Conservation (phyloP, 2,888 invertebrate genomes). For the Pyrrhia umbra region DNA sequence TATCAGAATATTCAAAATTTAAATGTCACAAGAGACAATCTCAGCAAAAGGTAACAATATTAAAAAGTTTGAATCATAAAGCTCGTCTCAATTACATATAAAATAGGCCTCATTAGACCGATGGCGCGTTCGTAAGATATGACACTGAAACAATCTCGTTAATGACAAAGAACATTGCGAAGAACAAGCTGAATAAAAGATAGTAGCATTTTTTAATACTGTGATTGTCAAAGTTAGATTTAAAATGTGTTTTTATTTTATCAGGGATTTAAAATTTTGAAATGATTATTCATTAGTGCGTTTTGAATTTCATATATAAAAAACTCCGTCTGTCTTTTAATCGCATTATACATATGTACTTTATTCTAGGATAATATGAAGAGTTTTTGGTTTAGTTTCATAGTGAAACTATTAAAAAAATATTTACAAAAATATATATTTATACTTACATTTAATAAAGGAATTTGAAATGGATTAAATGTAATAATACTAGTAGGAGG, state of each 20-base stretch:
- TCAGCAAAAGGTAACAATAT: neutral
- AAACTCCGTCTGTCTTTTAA: too few relatives aligned
- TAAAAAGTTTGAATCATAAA: slow-evolving; percentile 10
- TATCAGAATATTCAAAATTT: neutral
- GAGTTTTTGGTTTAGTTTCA: too few relatives aligned
- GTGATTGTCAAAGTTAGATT: slow-evolving; percentile 29
- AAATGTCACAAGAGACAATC: neutral
- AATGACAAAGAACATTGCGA: slow-evolving; percentile 28
- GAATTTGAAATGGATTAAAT: slow-evolving; percentile 93
- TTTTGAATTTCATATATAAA: neutral
- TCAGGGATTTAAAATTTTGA: too few relatives aligned
- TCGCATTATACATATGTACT: too few relatives aligned
- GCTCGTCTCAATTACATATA: slow-evolving; percentile 9
- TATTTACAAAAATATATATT: too few relatives aligned
- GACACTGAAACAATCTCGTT: slow-evolving; percentile 36
- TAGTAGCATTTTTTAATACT: slow-evolving; percentile 4
- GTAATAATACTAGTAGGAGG: slow-evolving; percentile 91
- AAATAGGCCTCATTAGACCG: slow-evolving; percentile 51
- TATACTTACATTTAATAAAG: slow-evolving; percentile 93
- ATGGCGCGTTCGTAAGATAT: slow-evolving; percentile 12
- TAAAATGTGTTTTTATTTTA: neutral
- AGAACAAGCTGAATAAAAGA: slow-evolving; percentile 24
- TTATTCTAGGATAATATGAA: too few relatives aligned
- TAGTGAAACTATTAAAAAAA: too few relatives aligned
- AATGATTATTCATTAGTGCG: too few relatives aligned